Evolutionary conservation across 1,140 invertebrate genomes (phyloP).

Genomic region (Tetraneura akinire): DNA sequence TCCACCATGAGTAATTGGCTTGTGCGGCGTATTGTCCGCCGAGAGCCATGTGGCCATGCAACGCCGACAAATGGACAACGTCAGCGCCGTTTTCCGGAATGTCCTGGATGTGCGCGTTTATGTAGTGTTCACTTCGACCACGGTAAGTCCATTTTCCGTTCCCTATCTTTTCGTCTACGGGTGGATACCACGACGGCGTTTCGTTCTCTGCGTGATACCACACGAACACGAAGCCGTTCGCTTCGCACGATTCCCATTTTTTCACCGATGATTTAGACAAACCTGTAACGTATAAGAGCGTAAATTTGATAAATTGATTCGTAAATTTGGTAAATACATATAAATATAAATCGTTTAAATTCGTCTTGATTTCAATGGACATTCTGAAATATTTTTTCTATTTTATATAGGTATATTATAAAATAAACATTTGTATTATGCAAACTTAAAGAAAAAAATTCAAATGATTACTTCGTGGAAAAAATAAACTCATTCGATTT

Average conservation of each 20-base stretch:
- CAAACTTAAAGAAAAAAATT: no score
- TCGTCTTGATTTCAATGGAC: no score
- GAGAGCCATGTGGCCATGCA: constrained; percentile 70
- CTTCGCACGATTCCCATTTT: constrained; percentile 69
- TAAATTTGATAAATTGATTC: no score
- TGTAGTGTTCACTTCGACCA: constrained; percentile 75
- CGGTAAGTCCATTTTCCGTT: constrained; percentile 68
- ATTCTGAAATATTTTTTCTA: no score
- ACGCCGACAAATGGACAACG: constrained; percentile 73
- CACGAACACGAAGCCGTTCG: constrained; percentile 75
- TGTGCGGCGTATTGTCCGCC: constrained; percentile 59
- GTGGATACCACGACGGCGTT: constrained; percentile 71
- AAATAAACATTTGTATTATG: no score
- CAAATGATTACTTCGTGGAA: no score
- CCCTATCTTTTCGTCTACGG: constrained; percentile 60
- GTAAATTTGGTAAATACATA: no score
- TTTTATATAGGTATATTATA: no score
- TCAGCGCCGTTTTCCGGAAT: constrained; percentile 92
- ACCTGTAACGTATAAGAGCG: constrained; percentile 59
- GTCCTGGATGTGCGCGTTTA: constrained; percentile 79
- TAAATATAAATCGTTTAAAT: no score
- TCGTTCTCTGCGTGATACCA: constrained; percentile 79
- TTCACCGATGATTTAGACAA: constrained; percentile 66
- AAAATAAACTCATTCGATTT: no score
- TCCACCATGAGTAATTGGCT: constrained; percentile 56